Evolutionary conservation across 2,113 vertebrate genomes (phyloP), one percentile per base, ranked within the genome.

Genomic region (Trochalopteron elliotii): DNA sequence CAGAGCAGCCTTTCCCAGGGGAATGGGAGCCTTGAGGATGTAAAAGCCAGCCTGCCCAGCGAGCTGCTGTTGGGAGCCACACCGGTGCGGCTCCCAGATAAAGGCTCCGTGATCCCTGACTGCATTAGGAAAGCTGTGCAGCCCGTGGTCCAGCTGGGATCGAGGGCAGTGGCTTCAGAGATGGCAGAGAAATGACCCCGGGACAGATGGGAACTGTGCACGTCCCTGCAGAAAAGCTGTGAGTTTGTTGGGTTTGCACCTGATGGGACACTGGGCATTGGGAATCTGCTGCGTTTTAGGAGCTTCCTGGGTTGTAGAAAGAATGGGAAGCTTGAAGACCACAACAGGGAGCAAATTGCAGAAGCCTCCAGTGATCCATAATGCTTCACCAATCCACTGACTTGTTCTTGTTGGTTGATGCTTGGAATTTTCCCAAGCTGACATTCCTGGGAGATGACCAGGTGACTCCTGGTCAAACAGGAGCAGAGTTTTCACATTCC

Each of bases 81-180:
- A 0, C 23, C 52, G 0, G 14, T 45, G 14, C 4, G 4, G 7
- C 9, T 5, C 5, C 37, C 4, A 0, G 64, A 3, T 2, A 24
- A 20, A 21, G 60, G 12, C n/a, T 33, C 19, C 20, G 16, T 4
- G 2, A 3, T 20, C 23, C 40, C 25, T 3, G 17, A 35, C 7
- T 20, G 8, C 15, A 1, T 14, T 0, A 44, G 47, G 13, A 74
- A 45, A 42, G 15, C 25, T 1, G 13, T 7, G 57, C 82, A 19
- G 79, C 83, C 89, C 0, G 83, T 76, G 65, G 87, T 89, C 0
- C 64, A 30, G 12, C 71, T 77, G 5, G 77, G 93, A 11, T 55
- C 3, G 0, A 70, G 84, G 60, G 87, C 87, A 0, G 33, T 5
- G 15, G 37, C 22, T 15, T 31, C 57, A 0, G 67, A 4, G 22